These are phyloP conservation scores for Leucophenga montana DNA, from an alignment of 2,888 invertebrate genomes.

Conservation along the genomic window DNA sequence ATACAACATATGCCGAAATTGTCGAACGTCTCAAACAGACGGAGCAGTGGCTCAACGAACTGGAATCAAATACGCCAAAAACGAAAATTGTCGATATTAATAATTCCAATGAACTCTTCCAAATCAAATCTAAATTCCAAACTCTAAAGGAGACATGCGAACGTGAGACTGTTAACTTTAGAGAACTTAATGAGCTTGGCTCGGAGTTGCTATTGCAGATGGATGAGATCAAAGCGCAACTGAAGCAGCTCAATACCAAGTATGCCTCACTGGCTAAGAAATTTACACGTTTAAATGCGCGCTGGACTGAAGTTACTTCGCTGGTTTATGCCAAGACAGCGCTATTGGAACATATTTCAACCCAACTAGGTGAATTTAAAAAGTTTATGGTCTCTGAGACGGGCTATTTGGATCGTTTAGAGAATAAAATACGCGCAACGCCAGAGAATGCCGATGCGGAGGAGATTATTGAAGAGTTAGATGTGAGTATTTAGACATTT, in stretches of 20 bases:
- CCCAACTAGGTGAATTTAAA: conserved; percentile 84
- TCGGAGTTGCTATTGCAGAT: conserved; percentile 79
- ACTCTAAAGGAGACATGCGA: conserved; percentile 83
- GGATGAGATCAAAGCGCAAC: conserved; percentile 70
- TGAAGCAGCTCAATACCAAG: conserved; percentile 64
- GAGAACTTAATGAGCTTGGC: conserved; percentile 81
- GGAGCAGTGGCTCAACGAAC: conserved; percentile 78
- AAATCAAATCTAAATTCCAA: conserved; percentile 82
- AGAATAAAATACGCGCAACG: conserved; percentile 82
- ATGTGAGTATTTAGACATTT: conserved; percentile 81
- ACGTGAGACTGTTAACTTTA: conserved; percentile 78
- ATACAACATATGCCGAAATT: conserved; percentile 65
- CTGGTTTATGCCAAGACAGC: conserved; percentile 80
- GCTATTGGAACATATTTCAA: conserved; percentile 82
- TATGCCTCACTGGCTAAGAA: conserved; percentile 79
- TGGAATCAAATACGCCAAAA: conserved; percentile 78
- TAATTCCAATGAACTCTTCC: conserved; percentile 81
- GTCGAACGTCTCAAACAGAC: conserved; percentile 65
- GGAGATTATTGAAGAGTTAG: conserved; percentile 91
- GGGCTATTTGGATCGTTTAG: conserved; percentile 86
- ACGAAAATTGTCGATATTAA: conserved; percentile 76
- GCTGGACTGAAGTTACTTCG: conserved; percentile 82
- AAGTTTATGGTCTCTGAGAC: conserved; percentile 82
- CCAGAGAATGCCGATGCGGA: conserved; percentile 87
- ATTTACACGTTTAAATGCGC: conserved; percentile 81